Base-by-base conservation (phyloP, 2,113 vertebrate species). In the Toxotes jaculatrix region DNA sequence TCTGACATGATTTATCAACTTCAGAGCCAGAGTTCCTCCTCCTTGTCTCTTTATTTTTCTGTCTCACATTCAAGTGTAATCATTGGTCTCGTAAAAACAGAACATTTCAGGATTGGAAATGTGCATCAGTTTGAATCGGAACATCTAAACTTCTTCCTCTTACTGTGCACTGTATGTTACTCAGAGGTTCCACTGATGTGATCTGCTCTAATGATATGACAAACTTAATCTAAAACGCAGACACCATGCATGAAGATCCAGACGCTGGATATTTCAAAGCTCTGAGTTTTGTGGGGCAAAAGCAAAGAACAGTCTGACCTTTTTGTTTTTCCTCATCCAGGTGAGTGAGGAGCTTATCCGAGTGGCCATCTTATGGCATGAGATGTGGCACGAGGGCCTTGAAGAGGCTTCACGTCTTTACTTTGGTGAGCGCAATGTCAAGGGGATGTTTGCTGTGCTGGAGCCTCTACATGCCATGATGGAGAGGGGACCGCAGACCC, bases 401-500 rank as follows among this genome's bases (percentile, higher is more conserved):
- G 98, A 99, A 77, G 98, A 99, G 82, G 98, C 98, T 0, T 99
- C 98, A 0, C 97, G 98, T 9, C 95, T 99, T 1, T 99, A 99
- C 87, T 99, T 99, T 3, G 98, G 98, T 6, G 98, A 99, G 88
- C 95, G 98, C 77, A 99, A 99, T 0, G 98, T 99, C 36, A 99
- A 99, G 89, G 98, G 98, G 77, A 99, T 99, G 98, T 99, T 99
- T 72, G 98, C 98, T 64, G 98, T 99, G 86, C 95, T 99, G 87
- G 98, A 99, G 65, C 98, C 98, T 3, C 95, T 99, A 12, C 98
- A 99, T 5, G 97, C 97, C 19, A 99, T 99, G 98, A 99, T 99
- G 98, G 98, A 99, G 69, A 93, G 98, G 36, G 98, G 98, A 4
- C 98, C 98, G 1, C 98, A 99, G 93, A 99, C 98, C 0, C 96